Base-by-base conservation (phyloP, 2,888 invertebrate species). In the Hypolimnas misippus region DNA sequence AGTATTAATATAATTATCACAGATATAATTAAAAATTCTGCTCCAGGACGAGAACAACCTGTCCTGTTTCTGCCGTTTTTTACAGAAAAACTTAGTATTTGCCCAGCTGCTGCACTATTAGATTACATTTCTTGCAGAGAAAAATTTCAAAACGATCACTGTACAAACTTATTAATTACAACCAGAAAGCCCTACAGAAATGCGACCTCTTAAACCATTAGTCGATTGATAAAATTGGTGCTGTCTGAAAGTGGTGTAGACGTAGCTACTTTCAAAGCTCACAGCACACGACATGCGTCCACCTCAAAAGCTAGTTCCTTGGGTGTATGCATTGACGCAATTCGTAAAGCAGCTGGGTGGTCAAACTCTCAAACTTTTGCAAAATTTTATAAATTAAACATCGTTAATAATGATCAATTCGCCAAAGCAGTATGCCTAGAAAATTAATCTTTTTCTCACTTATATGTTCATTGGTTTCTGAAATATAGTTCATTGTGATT, bases 21-120 rank as follows among this genome's bases (percentile, higher is more conserved):
- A 1, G 60, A 60, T 25, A 0, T 12, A 3, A 54, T 60, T 2
- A 60, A 60, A 38, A 60, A 54, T 12, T 60, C 60, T 31, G 29
- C 29, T 6, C n/a, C 49, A 8, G 44, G 33, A 2, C 7, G 49
- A 29, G 38, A 35, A 3, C 53, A 60, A 29, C 54, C 60, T 1
- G 8, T 54, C n/a, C 38, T 44, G 14, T 33, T 46, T 2, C 5
- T 59, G 16, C 59, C 59, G 12, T 59, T 16, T 17, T 54, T 60
- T 40, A 49, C 6, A 16, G 33, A 54, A 3, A 60, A 60, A 7
- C 10, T 10, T 3, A 16, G 8, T 14, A 54, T 60, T 12, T 60
- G 54, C 14, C 60, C 60, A 4, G 54, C 60, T 49, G 12, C 54
- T 7, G 12, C 25, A 5, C 2, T 59, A 7, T 14, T 19, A 16